Evolutionary conservation across 2,113 vertebrate species (phyloP).

Genomic region (Coptodon rendalli): DNA sequence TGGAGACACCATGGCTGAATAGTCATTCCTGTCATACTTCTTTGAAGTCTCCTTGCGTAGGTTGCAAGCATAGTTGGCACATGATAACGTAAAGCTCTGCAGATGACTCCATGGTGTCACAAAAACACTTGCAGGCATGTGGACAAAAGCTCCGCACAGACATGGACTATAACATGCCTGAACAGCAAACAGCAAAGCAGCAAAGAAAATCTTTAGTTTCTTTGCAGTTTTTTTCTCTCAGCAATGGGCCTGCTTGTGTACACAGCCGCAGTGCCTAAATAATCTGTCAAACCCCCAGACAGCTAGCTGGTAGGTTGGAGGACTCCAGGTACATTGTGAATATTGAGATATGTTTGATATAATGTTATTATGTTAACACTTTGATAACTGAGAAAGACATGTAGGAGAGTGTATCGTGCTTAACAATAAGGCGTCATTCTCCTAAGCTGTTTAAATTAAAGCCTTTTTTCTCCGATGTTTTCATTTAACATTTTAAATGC

Average conservation of each 20-base stretch:
- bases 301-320: neutral
- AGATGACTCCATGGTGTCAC: neutral
- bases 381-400: slow-evolving; percentile 90
- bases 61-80: neutral
- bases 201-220: neutral
- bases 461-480: rapidly evolving
- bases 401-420: slow-evolving; percentile 64
- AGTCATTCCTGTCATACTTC: neutral
- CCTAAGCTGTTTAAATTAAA: neutral
- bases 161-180: neutral
- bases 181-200: neutral
- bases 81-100: neutral
- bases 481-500: neutral
- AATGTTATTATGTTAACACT: slow-evolving; percentile 34
- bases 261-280: neutral
- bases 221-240: neutral
- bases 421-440: rapidly evolving
- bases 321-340: neutral
- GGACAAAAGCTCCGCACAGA: neutral
- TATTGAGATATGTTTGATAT: neutral
- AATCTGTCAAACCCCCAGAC: rapidly evolving
- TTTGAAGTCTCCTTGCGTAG: neutral
- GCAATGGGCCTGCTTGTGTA: neutral
- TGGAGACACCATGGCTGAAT: neutral
- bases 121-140: neutral